phyloP scores from a whole-genome alignment of 1,140 invertebrate species.

The Asbolus verrucosus region DNA sequence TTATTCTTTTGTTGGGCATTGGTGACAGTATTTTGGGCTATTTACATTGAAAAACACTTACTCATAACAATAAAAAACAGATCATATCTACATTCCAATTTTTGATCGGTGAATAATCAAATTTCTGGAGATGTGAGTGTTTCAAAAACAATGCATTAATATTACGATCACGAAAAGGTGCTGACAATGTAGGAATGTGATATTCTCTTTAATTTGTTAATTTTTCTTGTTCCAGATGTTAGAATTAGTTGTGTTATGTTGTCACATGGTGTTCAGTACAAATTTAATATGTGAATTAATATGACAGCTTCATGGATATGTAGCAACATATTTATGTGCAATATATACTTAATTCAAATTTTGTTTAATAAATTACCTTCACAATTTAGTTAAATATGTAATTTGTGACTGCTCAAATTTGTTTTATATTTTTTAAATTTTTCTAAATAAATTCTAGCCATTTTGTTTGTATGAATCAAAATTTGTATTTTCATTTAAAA shows the following conservation, averaged over 20 bases:
- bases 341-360: conserved; percentile 61
- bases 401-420: conserved; percentile 40
- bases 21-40: conserved; percentile 53
- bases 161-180: conserved; percentile 60
- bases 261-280: conserved; percentile 62
- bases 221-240: conserved; percentile 61
- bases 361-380: conserved; percentile 45
- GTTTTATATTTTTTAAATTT: conserved; percentile 32
- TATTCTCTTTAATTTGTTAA: conserved; percentile 62
- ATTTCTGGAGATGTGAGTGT: conserved; percentile 36
- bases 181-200: conserved; percentile 61
- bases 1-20: conserved; percentile 60
- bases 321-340: conserved; percentile 61
- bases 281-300: conserved; percentile 57
- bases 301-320: conserved; percentile 58
- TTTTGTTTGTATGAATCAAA: conserved; percentile 28
- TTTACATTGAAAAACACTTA: conserved; percentile 48
- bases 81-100: conserved; percentile 52
- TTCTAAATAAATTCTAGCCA: conserved; percentile 42
- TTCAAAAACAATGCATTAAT: conserved; percentile 37
- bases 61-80: conserved; percentile 30
- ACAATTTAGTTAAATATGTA: conserved; percentile 41
- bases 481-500: conserved; percentile 9
- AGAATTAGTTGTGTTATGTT: conserved; percentile 58
- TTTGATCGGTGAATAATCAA: conserved; percentile 39